Conservation (phyloP, 2,888 invertebrate species). For the Tanypteryx hageni region DNA sequence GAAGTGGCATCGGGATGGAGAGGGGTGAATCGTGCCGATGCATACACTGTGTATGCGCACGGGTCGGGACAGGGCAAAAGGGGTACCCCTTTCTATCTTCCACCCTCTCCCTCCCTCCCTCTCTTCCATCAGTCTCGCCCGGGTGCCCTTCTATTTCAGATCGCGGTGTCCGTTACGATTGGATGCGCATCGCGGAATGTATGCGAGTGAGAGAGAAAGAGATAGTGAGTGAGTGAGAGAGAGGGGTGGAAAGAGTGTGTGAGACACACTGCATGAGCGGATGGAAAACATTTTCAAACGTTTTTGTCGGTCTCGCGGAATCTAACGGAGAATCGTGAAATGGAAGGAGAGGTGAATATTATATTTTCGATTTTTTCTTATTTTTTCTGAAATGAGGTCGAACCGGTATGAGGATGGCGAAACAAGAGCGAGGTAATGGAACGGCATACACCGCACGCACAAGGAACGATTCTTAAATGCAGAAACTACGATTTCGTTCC, state of each 20-base stretch:
- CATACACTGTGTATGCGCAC: neutral
- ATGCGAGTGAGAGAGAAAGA: neutral
- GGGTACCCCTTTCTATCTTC: neutral
- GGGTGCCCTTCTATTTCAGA: slow-evolving; percentile 62
- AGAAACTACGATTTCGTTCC: neutral
- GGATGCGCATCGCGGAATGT: slow-evolving; percentile 55
- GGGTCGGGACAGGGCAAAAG: slow-evolving; percentile 13
- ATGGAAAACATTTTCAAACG: slow-evolving; percentile 38
- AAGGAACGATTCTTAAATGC: neutral
- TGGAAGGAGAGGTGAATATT: slow-evolving; percentile 3
- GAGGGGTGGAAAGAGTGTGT: neutral
- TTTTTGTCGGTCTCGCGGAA: slow-evolving; percentile 32
- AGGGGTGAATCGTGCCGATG: neutral
- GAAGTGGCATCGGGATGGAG: neutral
- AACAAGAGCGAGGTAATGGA: neutral
- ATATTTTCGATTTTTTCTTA: neutral
- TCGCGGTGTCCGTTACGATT: slow-evolving; percentile 56
- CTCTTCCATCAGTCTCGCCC: slow-evolving; percentile 61
- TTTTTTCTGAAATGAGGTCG: slow-evolving; percentile 18
- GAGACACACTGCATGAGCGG: slow-evolving; percentile 42
- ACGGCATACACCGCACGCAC: neutral
- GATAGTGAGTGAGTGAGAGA: neutral
- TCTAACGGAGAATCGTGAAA: neutral
- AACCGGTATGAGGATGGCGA: neutral
- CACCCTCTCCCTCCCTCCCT: neutral